These are phyloP conservation scores for Macrobrachium nipponense DNA, from an alignment of 1,140 invertebrate genomes.

Conservation along the genomic window DNA sequence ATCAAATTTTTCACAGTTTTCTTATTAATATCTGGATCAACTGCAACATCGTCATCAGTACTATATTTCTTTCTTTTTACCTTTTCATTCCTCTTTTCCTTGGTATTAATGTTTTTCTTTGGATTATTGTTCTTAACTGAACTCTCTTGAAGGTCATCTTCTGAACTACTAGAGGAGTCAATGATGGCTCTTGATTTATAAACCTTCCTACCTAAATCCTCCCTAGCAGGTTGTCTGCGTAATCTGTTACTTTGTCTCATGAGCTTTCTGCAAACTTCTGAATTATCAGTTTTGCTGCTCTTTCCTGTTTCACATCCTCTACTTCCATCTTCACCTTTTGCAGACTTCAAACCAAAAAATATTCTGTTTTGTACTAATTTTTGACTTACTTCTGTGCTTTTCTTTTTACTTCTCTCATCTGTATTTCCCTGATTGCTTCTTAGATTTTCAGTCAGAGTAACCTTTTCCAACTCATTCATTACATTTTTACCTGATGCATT, in stretches of 20 bases:
- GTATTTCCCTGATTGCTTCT: too few species aligned
- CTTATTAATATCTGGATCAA: slow-evolving; percentile 23
- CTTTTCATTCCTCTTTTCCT: background rate
- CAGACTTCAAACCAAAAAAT: too few species aligned
- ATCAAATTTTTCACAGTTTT: slow-evolving; percentile 27
- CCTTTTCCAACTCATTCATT: too few species aligned
- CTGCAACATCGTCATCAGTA: background rate
- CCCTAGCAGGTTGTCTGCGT: background rate
- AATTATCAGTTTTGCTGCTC: background rate
- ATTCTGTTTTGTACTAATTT: background rate
- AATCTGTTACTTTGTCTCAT: slow-evolving; percentile 6
- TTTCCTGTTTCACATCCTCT: too few species aligned
- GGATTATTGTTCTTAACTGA: background rate
- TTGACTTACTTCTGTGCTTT: background rate
- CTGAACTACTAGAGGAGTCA: slow-evolving; percentile 8
- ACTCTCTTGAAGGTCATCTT: background rate
- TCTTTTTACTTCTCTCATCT: background rate
- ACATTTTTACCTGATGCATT: too few species aligned
- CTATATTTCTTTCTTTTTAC: background rate
- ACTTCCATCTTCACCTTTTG: background rate
- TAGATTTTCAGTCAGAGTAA: too few species aligned
- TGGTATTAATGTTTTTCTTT: background rate
- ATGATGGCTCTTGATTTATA: background rate
- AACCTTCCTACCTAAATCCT: background rate
- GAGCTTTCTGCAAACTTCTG: background rate